phyloP scores from a whole-genome alignment of 2,797 vertebrate genomes.

The Hippopotamyrus pictus region DNA sequence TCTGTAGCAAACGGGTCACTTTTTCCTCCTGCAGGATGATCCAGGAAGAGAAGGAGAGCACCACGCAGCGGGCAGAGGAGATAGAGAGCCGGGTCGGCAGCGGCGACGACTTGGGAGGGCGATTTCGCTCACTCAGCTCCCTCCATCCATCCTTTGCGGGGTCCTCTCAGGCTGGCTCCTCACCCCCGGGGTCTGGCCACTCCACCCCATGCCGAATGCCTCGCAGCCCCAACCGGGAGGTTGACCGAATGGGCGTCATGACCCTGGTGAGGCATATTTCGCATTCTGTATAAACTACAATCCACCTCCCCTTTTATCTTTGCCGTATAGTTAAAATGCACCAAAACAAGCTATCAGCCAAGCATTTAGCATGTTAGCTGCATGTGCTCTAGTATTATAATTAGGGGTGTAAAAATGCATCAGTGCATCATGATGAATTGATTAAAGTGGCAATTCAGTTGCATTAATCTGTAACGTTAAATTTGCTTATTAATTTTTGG shows the following conservation, averaged over 20 bases:
- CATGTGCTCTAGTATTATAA: not conserved
- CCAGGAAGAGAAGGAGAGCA: conserved; percentile 95
- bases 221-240: conserved; percentile 82
- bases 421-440: not conserved
- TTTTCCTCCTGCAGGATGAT: conserved; percentile 69
- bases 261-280: conserved; percentile 71
- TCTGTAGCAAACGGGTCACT: not conserved
- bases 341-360: no score
- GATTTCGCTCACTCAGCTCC: conserved; percentile 78
- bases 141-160: conserved; percentile 64
- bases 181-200: conserved; percentile 79
- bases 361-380: not conserved
- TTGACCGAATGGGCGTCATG: conserved; percentile 91
- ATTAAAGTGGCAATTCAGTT: not conserved
- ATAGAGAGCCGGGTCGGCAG: conserved; percentile 87
- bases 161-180: conserved; percentile 66
- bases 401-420: not conserved
- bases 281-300: not conserved
- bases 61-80: conserved; percentile 85
- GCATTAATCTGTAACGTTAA: not conserved
- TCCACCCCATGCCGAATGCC: conserved; percentile 82
- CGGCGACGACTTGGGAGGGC: conserved; percentile 73
- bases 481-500: not conserved
- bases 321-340: no score
- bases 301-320: not conserved